phyloP scores from a whole-genome alignment of 2,797 vertebrate species.

The Uromys caudimaculatus region DNA sequence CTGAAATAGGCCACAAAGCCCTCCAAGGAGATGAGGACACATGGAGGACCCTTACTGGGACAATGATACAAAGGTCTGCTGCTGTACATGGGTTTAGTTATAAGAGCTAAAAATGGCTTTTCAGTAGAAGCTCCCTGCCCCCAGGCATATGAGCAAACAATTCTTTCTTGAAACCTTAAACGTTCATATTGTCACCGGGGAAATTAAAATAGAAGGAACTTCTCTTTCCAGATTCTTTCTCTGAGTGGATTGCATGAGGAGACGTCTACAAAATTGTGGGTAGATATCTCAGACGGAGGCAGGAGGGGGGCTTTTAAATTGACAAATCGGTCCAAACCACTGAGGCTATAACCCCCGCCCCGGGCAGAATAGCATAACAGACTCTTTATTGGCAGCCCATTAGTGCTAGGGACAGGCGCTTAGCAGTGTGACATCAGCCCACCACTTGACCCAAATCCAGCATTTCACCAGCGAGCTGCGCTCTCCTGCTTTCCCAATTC shows the following conservation, averaged over 20 bases:
- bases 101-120: not conserved
- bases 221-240: slow-evolving; percentile 46
- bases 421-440: slow-evolving; percentile 87
- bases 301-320: slow-evolving; percentile 79
- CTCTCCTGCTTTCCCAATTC: slow-evolving; percentile 76
- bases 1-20: not conserved
- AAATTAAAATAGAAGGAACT: slow-evolving; percentile 14
- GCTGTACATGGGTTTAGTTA: not conserved
- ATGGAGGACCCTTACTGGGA: not conserved
- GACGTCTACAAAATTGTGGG: slow-evolving; percentile 82
- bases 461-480: slow-evolving; percentile 82
- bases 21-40: not conserved
- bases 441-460: slow-evolving; percentile 87
- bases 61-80: not conserved
- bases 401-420: slow-evolving; percentile 86
- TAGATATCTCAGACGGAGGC: slow-evolving; percentile 75
- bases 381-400: slow-evolving; percentile 88
- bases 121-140: not conserved
- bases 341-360: slow-evolving; percentile 82
- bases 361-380: slow-evolving; percentile 87
- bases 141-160: slow-evolving; percentile 19
- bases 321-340: slow-evolving; percentile 88
- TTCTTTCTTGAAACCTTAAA: slow-evolving; percentile 31
- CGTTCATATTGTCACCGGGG: not conserved
- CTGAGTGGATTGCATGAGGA: slow-evolving; percentile 42